A percentile compares a stretch with the other conserved stretches of the same genome.
phyloP scores from a whole-genome alignment of 2,888 invertebrate species.

The Sphecodes monilicornis region DNA sequence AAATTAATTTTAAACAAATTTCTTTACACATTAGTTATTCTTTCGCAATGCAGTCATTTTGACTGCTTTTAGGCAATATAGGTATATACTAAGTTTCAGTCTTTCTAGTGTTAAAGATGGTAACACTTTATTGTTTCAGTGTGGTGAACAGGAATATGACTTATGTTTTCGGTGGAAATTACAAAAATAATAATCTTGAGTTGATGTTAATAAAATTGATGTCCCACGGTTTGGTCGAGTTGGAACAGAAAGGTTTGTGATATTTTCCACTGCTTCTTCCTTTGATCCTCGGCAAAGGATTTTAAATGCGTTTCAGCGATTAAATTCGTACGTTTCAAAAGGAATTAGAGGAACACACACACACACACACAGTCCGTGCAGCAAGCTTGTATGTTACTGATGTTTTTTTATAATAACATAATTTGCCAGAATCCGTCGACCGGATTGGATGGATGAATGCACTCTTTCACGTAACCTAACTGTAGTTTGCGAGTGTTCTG shows the following conservation, averaged over 20 bases:
- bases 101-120: no score
- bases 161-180: no score
- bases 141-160: no score
- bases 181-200: no score
- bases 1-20: no score
- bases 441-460: neutral
- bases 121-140: no score
- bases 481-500: neutral
- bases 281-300: neutral
- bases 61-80: no score
- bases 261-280: neutral
- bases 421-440: neutral
- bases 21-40: no score
- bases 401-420: neutral
- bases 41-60: no score
- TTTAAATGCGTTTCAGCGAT: neutral
- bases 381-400: neutral
- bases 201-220: neutral
- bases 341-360: neutral
- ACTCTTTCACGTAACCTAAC: slow-evolving; percentile 3
- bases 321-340: neutral
- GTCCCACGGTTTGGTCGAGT: neutral
- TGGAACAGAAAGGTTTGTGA: neutral
- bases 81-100: no score
- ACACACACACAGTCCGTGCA: neutral